A percentile compares a stretch with the other conserved stretches of the same genome.
Evolutionary conservation across 2,797 vertebrate species (phyloP).

Genomic region (Pangasius macronema): DNA sequence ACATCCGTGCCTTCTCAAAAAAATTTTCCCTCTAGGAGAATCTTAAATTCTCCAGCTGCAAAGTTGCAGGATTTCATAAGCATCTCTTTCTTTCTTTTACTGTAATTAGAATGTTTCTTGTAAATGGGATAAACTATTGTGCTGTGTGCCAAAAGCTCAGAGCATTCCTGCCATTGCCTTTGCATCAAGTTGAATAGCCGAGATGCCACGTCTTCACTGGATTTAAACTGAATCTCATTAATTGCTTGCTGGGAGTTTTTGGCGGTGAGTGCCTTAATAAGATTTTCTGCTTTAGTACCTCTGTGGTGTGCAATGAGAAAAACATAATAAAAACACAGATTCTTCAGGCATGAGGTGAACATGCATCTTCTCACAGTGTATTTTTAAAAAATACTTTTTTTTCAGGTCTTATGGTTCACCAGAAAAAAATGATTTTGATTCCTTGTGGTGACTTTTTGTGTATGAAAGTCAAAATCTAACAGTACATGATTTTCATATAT

Average conservation of each 20-base stretch:
- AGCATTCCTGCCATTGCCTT: constrained; percentile 35
- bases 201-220: constrained; percentile 50
- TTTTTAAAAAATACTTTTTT: not conserved
- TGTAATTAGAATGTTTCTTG: constrained; percentile 53
- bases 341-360: constrained; percentile 18
- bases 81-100: constrained; percentile 29
- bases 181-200: constrained; percentile 47
- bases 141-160: constrained; percentile 37
- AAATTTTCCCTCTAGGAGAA: constrained; percentile 51
- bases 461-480: too few relatives aligned
- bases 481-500: not conserved
- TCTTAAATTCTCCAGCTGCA: constrained; percentile 37
- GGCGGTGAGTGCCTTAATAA: constrained; percentile 57
- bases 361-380: not conserved
- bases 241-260: constrained; percentile 60
- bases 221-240: constrained; percentile 63
- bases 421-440: not conserved
- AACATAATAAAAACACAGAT: constrained; percentile 52
- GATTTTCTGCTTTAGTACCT: constrained; percentile 58
- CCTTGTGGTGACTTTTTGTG: not conserved
- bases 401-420: too few relatives aligned
- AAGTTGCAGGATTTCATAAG: constrained; percentile 44
- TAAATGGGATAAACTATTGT: constrained; percentile 56
- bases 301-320: constrained; percentile 48
- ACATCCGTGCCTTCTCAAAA: constrained; percentile 34